phyloP scores from a whole-genome alignment of 2,113 vertebrate species.

The Furnarius figulus region DNA sequence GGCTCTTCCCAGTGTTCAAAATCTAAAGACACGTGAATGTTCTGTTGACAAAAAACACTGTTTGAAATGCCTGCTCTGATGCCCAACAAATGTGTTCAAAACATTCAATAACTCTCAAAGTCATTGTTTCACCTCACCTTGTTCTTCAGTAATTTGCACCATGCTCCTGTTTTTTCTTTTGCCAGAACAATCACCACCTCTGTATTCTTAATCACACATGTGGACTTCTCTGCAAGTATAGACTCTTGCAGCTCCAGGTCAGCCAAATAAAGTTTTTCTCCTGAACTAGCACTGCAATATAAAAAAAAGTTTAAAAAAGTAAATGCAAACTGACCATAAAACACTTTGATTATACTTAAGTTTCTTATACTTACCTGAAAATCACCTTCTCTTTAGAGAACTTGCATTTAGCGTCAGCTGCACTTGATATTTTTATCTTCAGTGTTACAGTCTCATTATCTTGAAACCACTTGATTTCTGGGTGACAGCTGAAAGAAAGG shows the following conservation, averaged over 20 bases:
- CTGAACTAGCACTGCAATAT: conserved; percentile 68
- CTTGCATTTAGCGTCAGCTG: conserved; percentile 56
- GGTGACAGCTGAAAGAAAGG: conserved; percentile 67
- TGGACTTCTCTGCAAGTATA: conserved; percentile 61
- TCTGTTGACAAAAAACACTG: conserved; percentile 61
- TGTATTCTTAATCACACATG: conserved; percentile 28
- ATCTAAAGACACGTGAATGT: conserved; percentile 72
- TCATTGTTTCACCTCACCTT: conserved; percentile 57
- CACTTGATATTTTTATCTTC: conserved; percentile 57
- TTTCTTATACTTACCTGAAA: conserved; percentile 74
- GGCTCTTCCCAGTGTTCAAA: conserved; percentile 75
- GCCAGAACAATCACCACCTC: conserved; percentile 64
- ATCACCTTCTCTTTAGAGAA: conserved; percentile 69
- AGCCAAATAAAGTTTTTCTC: conserved; percentile 70
- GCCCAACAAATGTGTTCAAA: background rate
- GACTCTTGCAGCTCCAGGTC: conserved; percentile 68
- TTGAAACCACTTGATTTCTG: conserved; percentile 80
- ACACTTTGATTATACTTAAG: background rate
- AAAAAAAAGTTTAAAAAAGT: background rate
- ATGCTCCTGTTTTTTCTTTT: conserved; percentile 60
- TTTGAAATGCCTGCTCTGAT: background rate
- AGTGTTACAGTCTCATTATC: conserved; percentile 62
- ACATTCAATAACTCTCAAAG: background rate
- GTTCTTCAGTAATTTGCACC: conserved; percentile 68
- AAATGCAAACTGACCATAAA: background rate